These are phyloP conservation scores for Apotomis capreana DNA, from an alignment of 2,888 invertebrate genomes.

Conservation along the genomic window DNA sequence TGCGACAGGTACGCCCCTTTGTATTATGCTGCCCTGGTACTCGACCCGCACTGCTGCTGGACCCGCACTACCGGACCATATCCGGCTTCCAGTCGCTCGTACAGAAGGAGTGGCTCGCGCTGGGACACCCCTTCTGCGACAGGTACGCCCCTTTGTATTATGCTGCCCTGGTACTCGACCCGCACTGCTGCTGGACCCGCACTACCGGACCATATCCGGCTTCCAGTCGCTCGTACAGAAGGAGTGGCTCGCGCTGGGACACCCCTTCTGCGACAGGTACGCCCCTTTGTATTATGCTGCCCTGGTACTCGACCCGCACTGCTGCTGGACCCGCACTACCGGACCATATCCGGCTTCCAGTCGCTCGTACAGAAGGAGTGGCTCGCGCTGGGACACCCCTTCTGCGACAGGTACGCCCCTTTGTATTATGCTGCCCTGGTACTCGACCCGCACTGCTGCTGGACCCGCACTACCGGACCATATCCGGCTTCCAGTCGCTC, in stretches of 20 bases:
- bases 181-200: slow-evolving; percentile 92
- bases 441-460: too few species aligned
- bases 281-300: slow-evolving; percentile 2
- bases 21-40: too few species aligned
- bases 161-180: too few species aligned
- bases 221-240: slow-evolving; percentile 96
- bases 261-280: slow-evolving; percentile 90
- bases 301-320: too few species aligned
- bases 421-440: not conserved
- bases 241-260: slow-evolving; percentile 97
- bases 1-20: slow-evolving; percentile 77
- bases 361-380: slow-evolving; percentile 97
- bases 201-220: slow-evolving; percentile 91
- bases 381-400: slow-evolving; percentile 96
- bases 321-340: slow-evolving; percentile 91
- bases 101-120: slow-evolving; percentile 97
- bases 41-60: slow-evolving; percentile 92
- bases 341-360: slow-evolving; percentile 94
- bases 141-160: slow-evolving; percentile 56
- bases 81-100: slow-evolving; percentile 94
- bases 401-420: slow-evolving; percentile 83
- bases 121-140: slow-evolving; percentile 95
- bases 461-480: slow-evolving; percentile 92
- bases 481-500: slow-evolving; percentile 94
- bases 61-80: slow-evolving; percentile 91